Evolutionary conservation across 2,888 invertebrate genomes (phyloP), one percentile per base, ranked within the genome.

Genomic region (Nematopogon swammerdamellus): DNA sequence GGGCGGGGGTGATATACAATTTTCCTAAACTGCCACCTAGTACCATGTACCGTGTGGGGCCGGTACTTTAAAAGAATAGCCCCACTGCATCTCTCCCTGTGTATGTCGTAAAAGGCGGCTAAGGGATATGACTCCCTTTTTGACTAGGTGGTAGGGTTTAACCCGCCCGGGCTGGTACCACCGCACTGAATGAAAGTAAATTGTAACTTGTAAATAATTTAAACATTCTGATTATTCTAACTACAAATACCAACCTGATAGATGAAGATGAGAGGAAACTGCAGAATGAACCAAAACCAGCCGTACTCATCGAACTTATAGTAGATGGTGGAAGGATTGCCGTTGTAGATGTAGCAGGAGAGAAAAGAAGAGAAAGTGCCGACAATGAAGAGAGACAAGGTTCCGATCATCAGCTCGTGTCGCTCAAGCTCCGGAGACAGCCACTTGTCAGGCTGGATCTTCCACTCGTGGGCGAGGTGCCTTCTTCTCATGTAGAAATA

Each of bases 361-460:
- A 89, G 65, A 45, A 82, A 57, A 0, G 85, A 85, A 0, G 87
- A 85, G 56, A 82, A 68, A 0, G 74, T 67, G 2, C 84, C 82
- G 1, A 75, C 80, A 45, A 83, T 45, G 16, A 85, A 53, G 18
- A 89, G 72, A 0, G 85, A 83, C 1, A 81, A 4, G 0, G 82
- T 80, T 0, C 89, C 89, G 3, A 85, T 59, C 58, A 84, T 67
- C 54, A 89, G 86, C 68, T 88, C 88, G 56, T 89, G 85, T 3
- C 82, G 72, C 59, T 89, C 88, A 49, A 88, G 64, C 50, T 87
- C 85, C 0, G 86, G 83, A 0, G 83, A 67, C 11, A 89, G 59
- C 83, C 86, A 89, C 55, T 86, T 86, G 44, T 75, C 76, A 0
- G 88, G 89, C 60, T 89, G 89, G 55, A 87, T 85, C 68, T 89